Evolutionary conservation across 37 sponge, comb jelly and placozoan genomes (phyloP).

Genomic region (Aphrocallistes beatrix): DNA sequence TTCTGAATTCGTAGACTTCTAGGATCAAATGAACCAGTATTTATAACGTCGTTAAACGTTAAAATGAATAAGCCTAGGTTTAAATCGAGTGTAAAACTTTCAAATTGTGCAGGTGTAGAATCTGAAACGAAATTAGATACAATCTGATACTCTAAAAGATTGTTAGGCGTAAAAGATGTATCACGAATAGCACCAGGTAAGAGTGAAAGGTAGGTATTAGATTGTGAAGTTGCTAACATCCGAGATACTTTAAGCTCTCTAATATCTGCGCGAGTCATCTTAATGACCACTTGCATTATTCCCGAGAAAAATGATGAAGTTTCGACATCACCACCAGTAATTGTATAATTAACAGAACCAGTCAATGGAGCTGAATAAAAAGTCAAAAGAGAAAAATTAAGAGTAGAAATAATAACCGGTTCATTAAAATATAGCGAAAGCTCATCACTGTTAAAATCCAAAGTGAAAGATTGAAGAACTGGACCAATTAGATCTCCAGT

Average conservation of each 20-base stretch:
- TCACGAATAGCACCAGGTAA: neutral
- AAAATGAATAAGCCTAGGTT: slow-evolving; percentile 11
- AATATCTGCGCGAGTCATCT: neutral
- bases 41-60: slow-evolving; percentile 26
- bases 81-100: slow-evolving; percentile 17
- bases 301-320: neutral
- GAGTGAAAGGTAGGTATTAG: neutral
- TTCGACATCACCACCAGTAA: neutral
- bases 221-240: neutral
- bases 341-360: neutral
- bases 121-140: neutral
- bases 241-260: neutral
- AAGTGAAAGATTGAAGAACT: slow-evolving; percentile 30
- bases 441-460: slow-evolving; percentile 52
- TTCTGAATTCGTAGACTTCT: neutral
- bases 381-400: slow-evolving; percentile 56
- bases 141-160: neutral
- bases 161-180: neutral
- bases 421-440: slow-evolving; percentile 64
- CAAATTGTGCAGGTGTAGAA: slow-evolving; percentile 1
- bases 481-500: slow-evolving; percentile 50
- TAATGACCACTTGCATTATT: neutral
- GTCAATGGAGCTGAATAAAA: neutral
- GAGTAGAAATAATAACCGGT: slow-evolving; percentile 48
- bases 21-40: neutral